These are phyloP conservation scores for Pheosia tremula DNA, from an alignment of 2,888 invertebrate species.

Conservation along the genomic window DNA sequence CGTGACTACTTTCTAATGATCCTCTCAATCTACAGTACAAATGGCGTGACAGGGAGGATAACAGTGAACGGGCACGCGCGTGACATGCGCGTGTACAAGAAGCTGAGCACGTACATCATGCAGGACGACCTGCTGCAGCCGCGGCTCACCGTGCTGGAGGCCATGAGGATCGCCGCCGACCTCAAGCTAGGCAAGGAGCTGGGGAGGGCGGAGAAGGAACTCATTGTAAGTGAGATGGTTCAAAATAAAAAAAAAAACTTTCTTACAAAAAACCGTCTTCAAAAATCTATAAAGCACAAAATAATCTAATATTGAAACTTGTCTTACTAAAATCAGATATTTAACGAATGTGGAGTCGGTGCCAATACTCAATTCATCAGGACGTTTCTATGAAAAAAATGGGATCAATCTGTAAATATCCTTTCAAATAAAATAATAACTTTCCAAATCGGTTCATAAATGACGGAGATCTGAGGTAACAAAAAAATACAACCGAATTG, in stretches of 20 bases:
- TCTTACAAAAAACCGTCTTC: no score
- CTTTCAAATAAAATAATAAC: no score
- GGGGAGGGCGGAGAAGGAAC: constrained; percentile 82
- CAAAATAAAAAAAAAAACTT: no score
- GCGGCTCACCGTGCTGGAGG: constrained; percentile 88
- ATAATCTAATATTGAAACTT: no score
- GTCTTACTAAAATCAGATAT: no score
- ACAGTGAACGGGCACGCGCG: constrained; percentile 88
- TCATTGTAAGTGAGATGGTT: constrained; percentile 81
- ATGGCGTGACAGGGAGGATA: constrained; percentile 87
- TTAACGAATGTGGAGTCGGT: no score
- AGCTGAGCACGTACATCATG: constrained; percentile 92
- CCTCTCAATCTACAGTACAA: constrained; percentile 64
- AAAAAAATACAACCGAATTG: no score
- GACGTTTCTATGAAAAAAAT: no score
- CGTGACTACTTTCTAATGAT: no score
- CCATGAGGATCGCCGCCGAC: constrained; percentile 90
- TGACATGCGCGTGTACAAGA: constrained; percentile 88
- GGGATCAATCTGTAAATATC: neutral
- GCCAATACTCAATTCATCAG: neutral
- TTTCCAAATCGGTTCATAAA: no score
- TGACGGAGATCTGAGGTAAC: no score
- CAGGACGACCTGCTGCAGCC: constrained; percentile 90
- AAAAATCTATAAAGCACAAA: no score
- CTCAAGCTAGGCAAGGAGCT: constrained; percentile 88